Conservation (phyloP, 2,113 vertebrate genomes). For the Montifringilla adamsi region DNA sequence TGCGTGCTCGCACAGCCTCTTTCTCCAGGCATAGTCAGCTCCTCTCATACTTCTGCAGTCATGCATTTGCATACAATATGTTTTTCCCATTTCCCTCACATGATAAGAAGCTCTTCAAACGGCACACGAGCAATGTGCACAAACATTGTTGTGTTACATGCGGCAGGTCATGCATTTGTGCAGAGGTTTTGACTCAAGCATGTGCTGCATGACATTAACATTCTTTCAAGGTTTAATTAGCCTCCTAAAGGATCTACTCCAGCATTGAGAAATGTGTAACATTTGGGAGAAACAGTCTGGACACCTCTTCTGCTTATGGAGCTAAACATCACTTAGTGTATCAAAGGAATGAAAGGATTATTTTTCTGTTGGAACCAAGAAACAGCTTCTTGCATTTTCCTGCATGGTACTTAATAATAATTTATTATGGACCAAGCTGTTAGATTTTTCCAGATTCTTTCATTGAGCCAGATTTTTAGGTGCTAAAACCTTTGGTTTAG, state of each 20-base stretch:
- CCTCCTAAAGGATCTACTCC: neutral
- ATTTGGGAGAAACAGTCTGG: neutral
- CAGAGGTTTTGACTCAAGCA: neutral
- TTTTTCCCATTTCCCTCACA: neutral
- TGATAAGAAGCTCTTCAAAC: neutral
- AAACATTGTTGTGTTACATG: neutral
- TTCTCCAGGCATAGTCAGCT: constrained; percentile 32
- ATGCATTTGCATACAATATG: constrained; percentile 20
- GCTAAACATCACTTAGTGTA: neutral
- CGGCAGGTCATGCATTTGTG: neutral
- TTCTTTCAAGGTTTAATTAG: neutral
- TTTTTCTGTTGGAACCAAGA: neutral
- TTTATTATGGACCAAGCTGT: neutral
- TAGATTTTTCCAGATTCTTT: neutral
- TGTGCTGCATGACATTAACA: neutral
- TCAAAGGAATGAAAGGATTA: neutral
- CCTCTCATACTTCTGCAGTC: constrained; percentile 8
- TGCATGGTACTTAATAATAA: neutral
- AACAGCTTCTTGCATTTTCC: neutral
- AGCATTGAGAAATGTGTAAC: neutral
- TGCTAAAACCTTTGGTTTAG: neutral
- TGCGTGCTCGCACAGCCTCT: neutral
- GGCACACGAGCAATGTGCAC: neutral
- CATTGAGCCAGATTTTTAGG: neutral
- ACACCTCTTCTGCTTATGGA: neutral